Evolutionary conservation across 2,797 vertebrate genomes (phyloP).

Genomic region (Pseudopleuronectes americanus): DNA sequence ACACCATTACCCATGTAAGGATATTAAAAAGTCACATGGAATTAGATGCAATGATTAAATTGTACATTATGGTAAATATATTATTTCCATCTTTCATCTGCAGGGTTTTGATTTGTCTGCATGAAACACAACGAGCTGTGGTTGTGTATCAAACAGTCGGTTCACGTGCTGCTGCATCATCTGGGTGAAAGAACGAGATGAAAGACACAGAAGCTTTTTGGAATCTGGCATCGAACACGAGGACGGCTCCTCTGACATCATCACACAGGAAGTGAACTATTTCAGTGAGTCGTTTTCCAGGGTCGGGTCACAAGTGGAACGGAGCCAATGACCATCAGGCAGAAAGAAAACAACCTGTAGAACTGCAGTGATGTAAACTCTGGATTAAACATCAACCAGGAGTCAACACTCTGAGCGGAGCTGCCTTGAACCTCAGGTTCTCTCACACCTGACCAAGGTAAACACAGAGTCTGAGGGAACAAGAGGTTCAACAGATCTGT

Average conservation of each 20-base stretch:
- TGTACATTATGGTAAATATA: too few relatives aligned
- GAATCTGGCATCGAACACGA: conserved; percentile 39
- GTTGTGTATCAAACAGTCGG: not conserved
- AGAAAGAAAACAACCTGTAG: conserved; percentile 3
- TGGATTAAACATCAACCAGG: conserved; percentile 79
- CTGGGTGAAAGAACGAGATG: conserved; percentile 36
- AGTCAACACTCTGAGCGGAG: conserved; percentile 56
- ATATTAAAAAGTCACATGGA: too few relatives aligned
- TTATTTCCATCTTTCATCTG: too few relatives aligned
- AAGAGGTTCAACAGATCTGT: conserved; percentile 18
- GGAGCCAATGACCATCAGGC: not conserved
- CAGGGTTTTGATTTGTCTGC: too few relatives aligned
- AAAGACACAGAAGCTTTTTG: conserved; percentile 24
- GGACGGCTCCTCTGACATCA: conserved; percentile 32
- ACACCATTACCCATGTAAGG: too few relatives aligned
- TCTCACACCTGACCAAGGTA: conserved; percentile 44
- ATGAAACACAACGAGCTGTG: not conserved
- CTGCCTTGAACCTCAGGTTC: conserved; percentile 71
- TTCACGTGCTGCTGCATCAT: conserved; percentile 31
- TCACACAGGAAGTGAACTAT: conserved; percentile 54
- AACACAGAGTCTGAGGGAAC: conserved; percentile 32
- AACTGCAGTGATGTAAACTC: conserved; percentile 46
- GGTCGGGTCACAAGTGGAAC: conserved; percentile 28
- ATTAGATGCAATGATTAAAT: too few relatives aligned
- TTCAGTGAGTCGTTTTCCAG: conserved; percentile 57